These are phyloP conservation scores for Psilopogon haemacephalus DNA, from an alignment of 2,113 vertebrate species.

Conservation along the genomic window DNA sequence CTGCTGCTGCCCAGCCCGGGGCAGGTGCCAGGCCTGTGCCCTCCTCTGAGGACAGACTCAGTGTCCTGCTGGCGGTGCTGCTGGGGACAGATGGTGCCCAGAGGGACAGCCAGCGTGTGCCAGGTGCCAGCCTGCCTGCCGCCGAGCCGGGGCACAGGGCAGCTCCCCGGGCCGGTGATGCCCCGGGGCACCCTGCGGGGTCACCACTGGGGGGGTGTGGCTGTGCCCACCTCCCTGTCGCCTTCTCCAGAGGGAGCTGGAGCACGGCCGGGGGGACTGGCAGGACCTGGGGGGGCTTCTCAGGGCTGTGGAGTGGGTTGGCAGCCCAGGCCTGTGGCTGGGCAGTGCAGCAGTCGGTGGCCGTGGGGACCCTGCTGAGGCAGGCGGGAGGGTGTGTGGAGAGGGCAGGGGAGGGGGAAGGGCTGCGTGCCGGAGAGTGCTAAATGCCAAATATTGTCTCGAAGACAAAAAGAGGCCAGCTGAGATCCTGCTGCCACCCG, in stretches of 20 bases:
- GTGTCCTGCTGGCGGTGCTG: accelerated
- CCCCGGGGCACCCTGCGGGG: accelerated
- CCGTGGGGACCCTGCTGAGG: background rate
- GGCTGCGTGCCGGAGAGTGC: background rate
- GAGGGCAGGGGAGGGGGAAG: background rate
- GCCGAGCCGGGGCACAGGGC: background rate
- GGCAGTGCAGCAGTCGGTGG: background rate
- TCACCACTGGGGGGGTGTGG: background rate
- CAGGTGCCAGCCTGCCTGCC: too few relatives aligned
- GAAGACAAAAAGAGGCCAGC: background rate
- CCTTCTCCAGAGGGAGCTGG: accelerated
- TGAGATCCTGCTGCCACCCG: background rate
- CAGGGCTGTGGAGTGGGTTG: background rate
- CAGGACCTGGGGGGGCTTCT: background rate
- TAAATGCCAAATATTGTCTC: constrained; percentile 22
- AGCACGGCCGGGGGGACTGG: background rate
- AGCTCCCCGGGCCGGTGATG: accelerated
- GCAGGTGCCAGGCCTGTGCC: background rate
- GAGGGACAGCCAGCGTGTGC: accelerated
- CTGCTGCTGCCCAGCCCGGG: background rate
- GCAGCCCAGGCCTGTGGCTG: too few relatives aligned
- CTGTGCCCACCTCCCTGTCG: accelerated
- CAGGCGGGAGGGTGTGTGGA: background rate
- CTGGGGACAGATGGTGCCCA: background rate
- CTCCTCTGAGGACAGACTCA: background rate